These are phyloP conservation scores for Trichogramma evanescens DNA, from an alignment of 2,888 invertebrate species.

Conservation along the genomic window DNA sequence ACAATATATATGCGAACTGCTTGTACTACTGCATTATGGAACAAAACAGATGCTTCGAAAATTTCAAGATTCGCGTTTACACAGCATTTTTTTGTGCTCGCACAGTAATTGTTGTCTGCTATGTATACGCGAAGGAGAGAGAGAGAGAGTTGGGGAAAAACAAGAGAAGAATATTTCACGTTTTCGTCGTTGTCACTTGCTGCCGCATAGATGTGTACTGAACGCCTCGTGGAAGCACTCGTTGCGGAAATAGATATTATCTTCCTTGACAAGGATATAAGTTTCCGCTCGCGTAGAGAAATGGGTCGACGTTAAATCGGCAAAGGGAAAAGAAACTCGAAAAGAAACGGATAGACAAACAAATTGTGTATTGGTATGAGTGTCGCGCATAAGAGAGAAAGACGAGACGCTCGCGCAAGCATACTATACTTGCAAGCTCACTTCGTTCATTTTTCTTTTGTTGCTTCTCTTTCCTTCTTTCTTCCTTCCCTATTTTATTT, in stretches of 20 bases:
- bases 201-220: not conserved
- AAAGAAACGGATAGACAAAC: constrained; percentile 21
- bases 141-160: not conserved
- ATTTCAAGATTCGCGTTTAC: no score
- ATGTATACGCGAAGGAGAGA: not conserved
- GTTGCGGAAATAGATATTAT: constrained; percentile 27
- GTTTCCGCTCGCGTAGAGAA: constrained; percentile 27
- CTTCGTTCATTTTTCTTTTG: not conserved
- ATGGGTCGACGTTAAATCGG: constrained; percentile 26
- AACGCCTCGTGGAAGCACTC: not conserved
- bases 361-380: constrained; percentile 4
- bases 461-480: not conserved
- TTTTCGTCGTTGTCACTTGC: constrained; percentile 2
- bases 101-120: no score
- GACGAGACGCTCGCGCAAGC: not conserved
- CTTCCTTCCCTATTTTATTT: not conserved
- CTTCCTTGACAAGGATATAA: constrained; percentile 29
- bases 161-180: not conserved
- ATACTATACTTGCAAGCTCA: not conserved
- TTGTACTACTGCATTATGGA: no score
- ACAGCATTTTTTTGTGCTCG: no score
- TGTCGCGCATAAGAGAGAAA: not conserved
- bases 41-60: no score
- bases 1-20: no score
- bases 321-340: constrained; percentile 11